phyloP scores from a whole-genome alignment of 1,140 invertebrate genomes.

The Diabrotica virgifera region DNA sequence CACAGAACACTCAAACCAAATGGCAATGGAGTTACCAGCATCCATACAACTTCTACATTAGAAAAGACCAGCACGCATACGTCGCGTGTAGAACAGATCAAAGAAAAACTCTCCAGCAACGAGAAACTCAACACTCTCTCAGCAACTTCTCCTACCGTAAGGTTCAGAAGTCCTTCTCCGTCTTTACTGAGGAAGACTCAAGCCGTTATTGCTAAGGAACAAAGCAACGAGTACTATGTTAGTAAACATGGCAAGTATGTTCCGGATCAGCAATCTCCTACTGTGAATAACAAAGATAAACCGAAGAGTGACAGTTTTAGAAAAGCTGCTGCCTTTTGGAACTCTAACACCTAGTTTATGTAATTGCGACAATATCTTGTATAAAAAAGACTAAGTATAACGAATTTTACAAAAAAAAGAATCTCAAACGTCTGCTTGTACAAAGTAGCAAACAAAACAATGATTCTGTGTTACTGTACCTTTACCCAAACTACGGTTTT shows the following conservation, averaged over 20 bases:
- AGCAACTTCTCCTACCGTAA: conserved; percentile 23
- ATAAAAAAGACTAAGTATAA: too few species aligned
- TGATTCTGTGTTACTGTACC: too few species aligned
- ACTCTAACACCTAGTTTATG: conserved; percentile 35
- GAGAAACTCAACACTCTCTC: conserved; percentile 13
- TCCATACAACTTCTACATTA: not conserved
- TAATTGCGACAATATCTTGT: too few species aligned
- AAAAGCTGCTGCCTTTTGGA: conserved; percentile 44
- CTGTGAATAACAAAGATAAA: conserved; percentile 28
- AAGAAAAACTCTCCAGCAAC: conserved; percentile 15
- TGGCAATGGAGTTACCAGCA: not conserved
- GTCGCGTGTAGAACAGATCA: conserved; percentile 13
- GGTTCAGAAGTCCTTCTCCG: conserved; percentile 36
- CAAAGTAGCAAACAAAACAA: too few species aligned
- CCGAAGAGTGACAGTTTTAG: conserved; percentile 40
- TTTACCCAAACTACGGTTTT: too few species aligned
- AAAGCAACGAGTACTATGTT: conserved; percentile 29
- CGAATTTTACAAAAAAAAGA: too few species aligned
- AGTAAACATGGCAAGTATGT: conserved; percentile 6
- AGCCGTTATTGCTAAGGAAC: conserved; percentile 37
- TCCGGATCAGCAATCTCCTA: conserved; percentile 17
- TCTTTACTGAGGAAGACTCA: conserved; percentile 37
- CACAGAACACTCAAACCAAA: not conserved
- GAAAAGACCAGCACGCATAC: not conserved
- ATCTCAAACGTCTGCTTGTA: too few species aligned